These are phyloP conservation scores for Onychostoma macrolepis DNA, from an alignment of 2,113 vertebrate genomes.

Conservation along the genomic window DNA sequence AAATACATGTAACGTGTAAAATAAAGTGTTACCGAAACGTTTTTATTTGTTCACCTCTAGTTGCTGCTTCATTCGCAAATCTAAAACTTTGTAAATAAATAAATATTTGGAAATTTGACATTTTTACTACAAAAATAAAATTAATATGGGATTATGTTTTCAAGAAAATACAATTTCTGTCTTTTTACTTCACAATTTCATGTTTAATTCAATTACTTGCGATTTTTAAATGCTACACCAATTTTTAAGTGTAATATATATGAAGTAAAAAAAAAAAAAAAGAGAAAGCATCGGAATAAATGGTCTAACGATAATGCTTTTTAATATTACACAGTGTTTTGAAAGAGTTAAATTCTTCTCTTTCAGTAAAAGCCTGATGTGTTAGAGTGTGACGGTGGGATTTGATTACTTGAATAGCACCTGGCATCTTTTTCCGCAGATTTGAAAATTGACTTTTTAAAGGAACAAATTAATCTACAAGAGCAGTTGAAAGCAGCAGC, in stretches of 20 bases:
- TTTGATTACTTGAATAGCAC: not conserved
- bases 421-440: not conserved
- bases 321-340: not conserved
- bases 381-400: not conserved
- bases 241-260: not conserved
- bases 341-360: not conserved
- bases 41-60: not conserved
- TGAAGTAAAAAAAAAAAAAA: not conserved
- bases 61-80: not conserved
- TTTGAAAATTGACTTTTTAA: not conserved
- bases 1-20: too few species aligned
- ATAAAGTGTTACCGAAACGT: not conserved
- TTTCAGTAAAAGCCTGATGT: not conserved
- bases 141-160: not conserved
- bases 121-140: not conserved
- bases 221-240: too few species aligned
- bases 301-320: not conserved
- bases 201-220: too few species aligned
- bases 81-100: not conserved
- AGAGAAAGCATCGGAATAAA: not conserved
- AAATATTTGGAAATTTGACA: not conserved
- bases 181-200: too few species aligned
- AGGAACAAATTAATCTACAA: not conserved
- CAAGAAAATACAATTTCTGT: not conserved
- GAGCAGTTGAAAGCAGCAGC: not conserved